Evolutionary conservation across 2,888 invertebrate species (phyloP).

Genomic region (Drosophila greeni): DNA sequence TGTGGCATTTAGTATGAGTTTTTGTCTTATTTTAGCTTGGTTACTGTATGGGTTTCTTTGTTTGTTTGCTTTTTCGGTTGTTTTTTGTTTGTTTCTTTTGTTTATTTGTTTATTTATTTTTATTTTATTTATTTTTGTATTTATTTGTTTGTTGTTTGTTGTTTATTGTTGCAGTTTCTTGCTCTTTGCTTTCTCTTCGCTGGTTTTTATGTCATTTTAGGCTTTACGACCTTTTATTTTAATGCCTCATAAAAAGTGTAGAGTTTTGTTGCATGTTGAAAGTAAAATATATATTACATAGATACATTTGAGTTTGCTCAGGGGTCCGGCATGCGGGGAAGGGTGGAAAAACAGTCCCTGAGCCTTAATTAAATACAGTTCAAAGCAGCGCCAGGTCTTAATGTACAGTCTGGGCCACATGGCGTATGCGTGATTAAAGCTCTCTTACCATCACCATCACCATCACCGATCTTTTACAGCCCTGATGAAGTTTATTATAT

Average conservation of each 20-base stretch:
- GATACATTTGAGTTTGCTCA: neutral
- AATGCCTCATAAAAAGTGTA: conserved; percentile 63
- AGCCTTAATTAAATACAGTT: neutral
- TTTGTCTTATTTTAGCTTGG: neutral
- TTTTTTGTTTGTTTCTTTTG: conserved; percentile 1
- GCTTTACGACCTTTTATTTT: conserved; percentile 53
- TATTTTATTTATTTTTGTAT: no score
- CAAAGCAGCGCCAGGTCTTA: neutral
- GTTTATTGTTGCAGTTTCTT: no score
- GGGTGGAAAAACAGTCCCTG: neutral
- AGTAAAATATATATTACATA: no score
- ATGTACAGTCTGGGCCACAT: neutral
- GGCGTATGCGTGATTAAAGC: conserved; percentile 11
- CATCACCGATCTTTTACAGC: neutral
- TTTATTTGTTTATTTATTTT: no score
- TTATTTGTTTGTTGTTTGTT: no score
- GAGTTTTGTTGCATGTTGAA: no score
- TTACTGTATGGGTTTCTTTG: conserved; percentile 11
- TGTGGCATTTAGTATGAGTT: neutral
- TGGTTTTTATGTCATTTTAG: conserved; percentile 47
- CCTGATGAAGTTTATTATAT: neutral
- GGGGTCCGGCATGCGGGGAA: conserved; percentile 3
- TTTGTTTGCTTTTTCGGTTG: conserved; percentile 8
- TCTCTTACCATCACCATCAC: neutral
- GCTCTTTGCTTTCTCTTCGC: conserved; percentile 10